Percentiles rank a stretch among this genome's conserved stretches.
Evolutionary conservation across 1,140 invertebrate species (phyloP).

Genomic region (Leptinotarsa defecta): DNA sequence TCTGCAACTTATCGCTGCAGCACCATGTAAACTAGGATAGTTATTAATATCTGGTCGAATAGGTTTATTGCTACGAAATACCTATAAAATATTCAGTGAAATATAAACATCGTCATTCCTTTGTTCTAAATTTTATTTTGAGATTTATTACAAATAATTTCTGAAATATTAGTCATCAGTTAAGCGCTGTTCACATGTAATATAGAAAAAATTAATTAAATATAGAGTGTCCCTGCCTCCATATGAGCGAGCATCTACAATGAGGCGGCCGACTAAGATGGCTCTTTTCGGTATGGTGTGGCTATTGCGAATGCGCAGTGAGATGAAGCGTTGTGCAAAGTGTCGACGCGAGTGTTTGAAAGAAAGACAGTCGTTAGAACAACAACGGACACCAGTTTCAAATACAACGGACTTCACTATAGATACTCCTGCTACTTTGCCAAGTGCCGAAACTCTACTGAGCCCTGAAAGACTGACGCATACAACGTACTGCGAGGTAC

Average conservation of each 20-base stretch:
- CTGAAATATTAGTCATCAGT: too few relatives aligned
- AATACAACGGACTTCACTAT: slow-evolving; percentile 60
- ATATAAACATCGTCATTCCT: too few relatives aligned
- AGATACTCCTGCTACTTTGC: slow-evolving; percentile 52
- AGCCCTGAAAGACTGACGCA: slow-evolving; percentile 49
- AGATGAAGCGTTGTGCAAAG: slow-evolving; percentile 72
- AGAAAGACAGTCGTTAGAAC: slow-evolving; percentile 46
- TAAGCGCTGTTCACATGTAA: too few relatives aligned
- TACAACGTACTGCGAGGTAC: slow-evolving; percentile 65
- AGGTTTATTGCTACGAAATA: too few relatives aligned
- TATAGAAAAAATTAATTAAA: not conserved
- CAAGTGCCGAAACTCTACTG: slow-evolving; percentile 19
- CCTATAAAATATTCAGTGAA: too few relatives aligned
- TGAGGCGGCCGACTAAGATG: slow-evolving; percentile 60
- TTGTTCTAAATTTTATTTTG: too few relatives aligned
- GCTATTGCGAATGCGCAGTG: slow-evolving; percentile 75
- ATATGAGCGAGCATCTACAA: slow-evolving; percentile 43
- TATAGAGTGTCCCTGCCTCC: not conserved
- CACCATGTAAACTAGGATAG: too few relatives aligned
- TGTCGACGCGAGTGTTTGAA: slow-evolving; percentile 65
- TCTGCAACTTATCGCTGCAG: too few relatives aligned
- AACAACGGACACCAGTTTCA: slow-evolving; percentile 56
- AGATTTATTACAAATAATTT: too few relatives aligned
- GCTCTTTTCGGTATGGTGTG: slow-evolving; percentile 85
- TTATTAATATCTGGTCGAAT: too few relatives aligned